Conservation (phyloP, 2,797 vertebrate genomes). For the Silurus lanzhouensis region DNA sequence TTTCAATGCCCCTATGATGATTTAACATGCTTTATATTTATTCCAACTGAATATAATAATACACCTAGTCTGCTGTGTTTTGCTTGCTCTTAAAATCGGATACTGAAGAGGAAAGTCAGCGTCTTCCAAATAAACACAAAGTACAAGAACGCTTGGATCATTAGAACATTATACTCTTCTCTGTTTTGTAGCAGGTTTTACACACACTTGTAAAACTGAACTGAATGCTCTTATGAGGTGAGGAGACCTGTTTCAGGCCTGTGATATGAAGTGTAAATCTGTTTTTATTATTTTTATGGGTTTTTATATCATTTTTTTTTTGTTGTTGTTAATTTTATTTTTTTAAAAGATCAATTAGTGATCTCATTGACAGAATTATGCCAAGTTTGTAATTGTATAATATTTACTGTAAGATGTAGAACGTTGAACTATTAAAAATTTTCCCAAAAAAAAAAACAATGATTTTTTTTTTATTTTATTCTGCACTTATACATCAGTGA, state of each 20-base stretch:
- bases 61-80: background rate
- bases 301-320: constrained; percentile 57
- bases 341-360: constrained; percentile 88
- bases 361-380: constrained; percentile 97
- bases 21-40: background rate
- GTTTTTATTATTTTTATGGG: constrained; percentile 61
- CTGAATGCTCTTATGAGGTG: constrained; percentile 57
- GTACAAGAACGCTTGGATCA: background rate
- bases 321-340: constrained; percentile 60
- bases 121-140: constrained; percentile 19
- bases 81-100: background rate
- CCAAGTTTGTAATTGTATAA: constrained; percentile 99
- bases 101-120: background rate
- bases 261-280: constrained; percentile 93
- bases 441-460: constrained; percentile 85
- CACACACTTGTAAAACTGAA: background rate
- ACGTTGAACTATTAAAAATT: constrained; percentile 98
- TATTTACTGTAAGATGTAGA: constrained; percentile 99
- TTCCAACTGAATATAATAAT: background rate
- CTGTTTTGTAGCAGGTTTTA: constrained; percentile 16
- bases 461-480: constrained; percentile 22
- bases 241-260: constrained; percentile 81
- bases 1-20: background rate
- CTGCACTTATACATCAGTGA: background rate
- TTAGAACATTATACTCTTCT: background rate